These are phyloP conservation scores for Pogonocherus hispidulus DNA, from an alignment of 2,888 invertebrate species.

Conservation along the genomic window DNA sequence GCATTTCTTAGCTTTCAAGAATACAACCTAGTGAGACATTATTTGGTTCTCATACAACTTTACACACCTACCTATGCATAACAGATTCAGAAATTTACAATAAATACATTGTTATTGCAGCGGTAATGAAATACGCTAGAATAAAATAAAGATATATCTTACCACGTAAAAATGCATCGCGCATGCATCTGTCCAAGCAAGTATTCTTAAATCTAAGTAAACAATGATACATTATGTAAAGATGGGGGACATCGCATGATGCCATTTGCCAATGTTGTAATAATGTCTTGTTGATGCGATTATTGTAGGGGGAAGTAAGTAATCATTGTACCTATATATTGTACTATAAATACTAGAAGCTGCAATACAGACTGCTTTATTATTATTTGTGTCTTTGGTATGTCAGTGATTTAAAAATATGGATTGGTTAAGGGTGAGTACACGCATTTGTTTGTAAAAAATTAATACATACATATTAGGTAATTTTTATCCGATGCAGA, in stretches of 20 bases:
- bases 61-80: neutral
- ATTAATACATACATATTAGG: too few relatives aligned
- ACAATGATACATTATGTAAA: constrained; percentile 11
- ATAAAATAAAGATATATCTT: constrained; percentile 7
- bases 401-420: constrained; percentile 9
- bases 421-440: constrained; percentile 19
- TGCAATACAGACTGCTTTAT: constrained; percentile 7
- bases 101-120: neutral
- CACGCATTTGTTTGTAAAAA: too few relatives aligned
- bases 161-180: neutral
- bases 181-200: constrained; percentile 14
- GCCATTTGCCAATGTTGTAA: constrained; percentile 24
- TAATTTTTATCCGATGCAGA: too few relatives aligned
- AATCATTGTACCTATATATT: constrained; percentile 14
- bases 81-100: constrained; percentile 12
- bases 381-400: neutral
- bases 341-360: constrained; percentile 25
- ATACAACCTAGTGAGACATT: too few relatives aligned
- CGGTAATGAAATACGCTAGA: constrained; percentile 15
- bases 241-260: constrained; percentile 11
- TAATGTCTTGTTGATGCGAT: constrained; percentile 19
- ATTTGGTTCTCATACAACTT: neutral
- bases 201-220: constrained; percentile 14
- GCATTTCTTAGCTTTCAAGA: too few relatives aligned
- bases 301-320: constrained; percentile 12